Conservation (phyloP, 2,888 invertebrate species). For the Lapara coniferarum region DNA sequence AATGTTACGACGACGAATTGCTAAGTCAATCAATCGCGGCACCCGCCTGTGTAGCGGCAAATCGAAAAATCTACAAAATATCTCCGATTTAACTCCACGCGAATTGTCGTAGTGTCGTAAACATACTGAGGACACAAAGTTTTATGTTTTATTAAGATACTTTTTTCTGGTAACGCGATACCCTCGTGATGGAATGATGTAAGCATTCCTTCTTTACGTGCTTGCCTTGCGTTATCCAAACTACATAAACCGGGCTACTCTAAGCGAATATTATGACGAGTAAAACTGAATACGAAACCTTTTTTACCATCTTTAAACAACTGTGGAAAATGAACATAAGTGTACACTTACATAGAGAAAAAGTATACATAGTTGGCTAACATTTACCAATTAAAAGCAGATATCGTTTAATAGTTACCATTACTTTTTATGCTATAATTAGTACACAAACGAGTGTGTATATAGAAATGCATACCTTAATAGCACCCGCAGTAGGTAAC, state of each 20-base stretch:
- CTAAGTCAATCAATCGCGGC: constrained; percentile 69
- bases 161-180: constrained; percentile 10
- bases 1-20: constrained; percentile 64
- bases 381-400: no score
- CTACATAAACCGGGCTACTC: neutral
- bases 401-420: no score
- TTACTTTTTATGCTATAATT: no score
- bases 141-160: constrained; percentile 18
- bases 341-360: neutral
- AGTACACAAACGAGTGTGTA: neutral
- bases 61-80: constrained; percentile 71
- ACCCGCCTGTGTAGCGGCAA: constrained; percentile 72
- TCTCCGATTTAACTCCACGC: constrained; percentile 51
- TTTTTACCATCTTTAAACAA: neutral
- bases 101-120: constrained; percentile 25
- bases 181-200: neutral
- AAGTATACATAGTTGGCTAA: neutral
- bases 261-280: neutral
- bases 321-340: neutral
- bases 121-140: constrained; percentile 22
- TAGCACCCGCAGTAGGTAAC: constrained; percentile 4
- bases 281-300: neutral
- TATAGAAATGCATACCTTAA: constrained; percentile 8
- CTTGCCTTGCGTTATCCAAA: neutral
- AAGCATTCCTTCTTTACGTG: neutral